Base-by-base conservation (phyloP, 2,888 invertebrate genomes). In the Pterobdella sp. region DNA sequence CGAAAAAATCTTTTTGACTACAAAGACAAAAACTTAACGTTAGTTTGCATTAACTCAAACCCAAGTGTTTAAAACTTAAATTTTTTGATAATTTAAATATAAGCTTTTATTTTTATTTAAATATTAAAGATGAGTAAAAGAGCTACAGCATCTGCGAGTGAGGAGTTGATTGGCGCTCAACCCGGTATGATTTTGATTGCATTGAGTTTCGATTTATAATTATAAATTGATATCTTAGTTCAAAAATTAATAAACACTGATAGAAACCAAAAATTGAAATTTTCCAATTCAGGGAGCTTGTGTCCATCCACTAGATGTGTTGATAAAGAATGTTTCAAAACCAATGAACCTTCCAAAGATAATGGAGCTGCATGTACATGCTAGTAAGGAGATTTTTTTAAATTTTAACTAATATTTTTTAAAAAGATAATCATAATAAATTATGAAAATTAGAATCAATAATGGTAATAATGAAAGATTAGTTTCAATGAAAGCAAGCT, bases 281-380 rank as follows among this genome's bases (percentile, higher is more conserved):
- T 3, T 56, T 3, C 60, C 60, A 4, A 56, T 26, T 26, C 60
- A 56, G 71, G 71, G 34, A 71, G 60, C 32, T 22, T 71, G 0
- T 71, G 71, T 32, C 35, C 71, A 22, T 71, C 71, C 3, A 63
- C 71, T 29, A 18, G 71, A 60, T 71, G 71, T 29, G 29, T 71
- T 10, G 37, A 52, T 26, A 71, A 71, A 34, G 71, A 71, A n/a
- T 71, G 71, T 31, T 71, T 63, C 63, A 71, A 71, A 35, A 52
- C 42, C 29, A 34, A 31, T 10, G 26, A 68, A 26, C 3, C 42
- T 26, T 26, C 42, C 4, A 1, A 32, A 29, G 22, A 3, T 26
- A n/a, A 63, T 29, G 63, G 1, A 29, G 37, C 68, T 52, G 36
- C 71, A 26, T 71, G 71, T 35, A 7, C 35, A n/a, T 71, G 42